These are phyloP conservation scores for Drosophila carrolli DNA, from an alignment of 1,140 invertebrate species.

Conservation along the genomic window DNA sequence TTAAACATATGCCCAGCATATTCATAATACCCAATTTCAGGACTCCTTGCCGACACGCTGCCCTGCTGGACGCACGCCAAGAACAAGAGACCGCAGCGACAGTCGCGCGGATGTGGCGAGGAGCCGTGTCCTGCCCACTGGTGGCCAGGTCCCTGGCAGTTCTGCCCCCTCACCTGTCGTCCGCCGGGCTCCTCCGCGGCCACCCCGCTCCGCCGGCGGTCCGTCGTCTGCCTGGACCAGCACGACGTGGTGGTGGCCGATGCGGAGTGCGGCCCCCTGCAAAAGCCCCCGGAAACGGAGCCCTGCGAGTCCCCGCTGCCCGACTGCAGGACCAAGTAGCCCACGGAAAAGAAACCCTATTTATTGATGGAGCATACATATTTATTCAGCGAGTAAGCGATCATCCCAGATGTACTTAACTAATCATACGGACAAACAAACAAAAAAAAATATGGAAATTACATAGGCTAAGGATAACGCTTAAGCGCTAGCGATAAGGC, in stretches of 20 bases:
- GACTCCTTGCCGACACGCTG: constrained; percentile 87
- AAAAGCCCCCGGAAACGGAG: constrained; percentile 87
- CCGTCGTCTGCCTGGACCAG: constrained; percentile 90
- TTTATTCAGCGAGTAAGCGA: constrained; percentile 46
- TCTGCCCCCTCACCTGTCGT: constrained; percentile 90
- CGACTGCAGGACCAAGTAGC: constrained; percentile 84
- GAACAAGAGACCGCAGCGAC: constrained; percentile 87
- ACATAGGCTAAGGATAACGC: constrained; percentile 12
- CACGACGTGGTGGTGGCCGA: constrained; percentile 89
- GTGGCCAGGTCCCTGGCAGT: constrained; percentile 93
- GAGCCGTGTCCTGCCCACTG: constrained; percentile 91
- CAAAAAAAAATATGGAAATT: constrained; percentile 7
- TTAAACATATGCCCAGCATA: not conserved
- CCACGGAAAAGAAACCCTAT: constrained; percentile 9
- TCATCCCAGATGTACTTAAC: constrained; percentile 33
- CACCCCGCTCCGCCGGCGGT: constrained; percentile 86
- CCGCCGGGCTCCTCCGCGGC: constrained; percentile 77
- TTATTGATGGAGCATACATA: constrained; percentile 32
- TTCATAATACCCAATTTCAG: constrained; percentile 48
- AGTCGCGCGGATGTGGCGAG: constrained; percentile 88
- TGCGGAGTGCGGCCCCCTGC: constrained; percentile 87
- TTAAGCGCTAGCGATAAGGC: constrained; percentile 7
- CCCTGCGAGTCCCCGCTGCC: constrained; percentile 87
- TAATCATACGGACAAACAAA: constrained; percentile 6
- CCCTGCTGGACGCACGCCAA: constrained; percentile 88